Evolutionary conservation across 2,113 vertebrate species (phyloP).

Genomic region (Deroptyus accipitrinus): DNA sequence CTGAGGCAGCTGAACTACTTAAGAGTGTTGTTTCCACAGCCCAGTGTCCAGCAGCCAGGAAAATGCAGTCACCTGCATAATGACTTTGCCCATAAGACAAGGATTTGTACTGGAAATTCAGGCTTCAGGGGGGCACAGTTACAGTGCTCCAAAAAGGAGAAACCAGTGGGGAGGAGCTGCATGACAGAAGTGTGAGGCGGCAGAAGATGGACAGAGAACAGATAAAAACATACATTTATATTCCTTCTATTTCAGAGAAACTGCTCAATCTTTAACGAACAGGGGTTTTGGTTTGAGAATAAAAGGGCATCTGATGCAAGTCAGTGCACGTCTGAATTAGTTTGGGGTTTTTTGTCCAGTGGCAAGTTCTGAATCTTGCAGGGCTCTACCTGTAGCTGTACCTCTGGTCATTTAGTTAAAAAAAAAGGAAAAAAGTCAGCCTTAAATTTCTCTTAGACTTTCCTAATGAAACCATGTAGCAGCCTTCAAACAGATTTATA

Average conservation of each 20-base stretch:
- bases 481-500: background rate
- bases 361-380: background rate
- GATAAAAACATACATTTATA: background rate
- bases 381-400: background rate
- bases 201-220: background rate
- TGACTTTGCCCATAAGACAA: background rate
- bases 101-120: background rate
- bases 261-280: background rate
- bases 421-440: background rate
- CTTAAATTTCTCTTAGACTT: background rate
- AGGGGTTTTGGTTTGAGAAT: background rate
- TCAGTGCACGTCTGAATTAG: background rate
- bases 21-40: background rate
- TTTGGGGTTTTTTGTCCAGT: background rate
- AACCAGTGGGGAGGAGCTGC: background rate
- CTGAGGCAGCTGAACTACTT: background rate
- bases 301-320: background rate
- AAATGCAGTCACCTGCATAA: background rate
- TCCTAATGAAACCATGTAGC: background rate
- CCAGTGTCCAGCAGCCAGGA: background rate
- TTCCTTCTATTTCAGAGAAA: background rate
- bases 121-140: background rate
- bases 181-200: background rate
- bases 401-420: background rate
- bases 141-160: background rate